phyloP scores from a whole-genome alignment of 2,797 vertebrate genomes.

The Steatocranus sp. region DNA sequence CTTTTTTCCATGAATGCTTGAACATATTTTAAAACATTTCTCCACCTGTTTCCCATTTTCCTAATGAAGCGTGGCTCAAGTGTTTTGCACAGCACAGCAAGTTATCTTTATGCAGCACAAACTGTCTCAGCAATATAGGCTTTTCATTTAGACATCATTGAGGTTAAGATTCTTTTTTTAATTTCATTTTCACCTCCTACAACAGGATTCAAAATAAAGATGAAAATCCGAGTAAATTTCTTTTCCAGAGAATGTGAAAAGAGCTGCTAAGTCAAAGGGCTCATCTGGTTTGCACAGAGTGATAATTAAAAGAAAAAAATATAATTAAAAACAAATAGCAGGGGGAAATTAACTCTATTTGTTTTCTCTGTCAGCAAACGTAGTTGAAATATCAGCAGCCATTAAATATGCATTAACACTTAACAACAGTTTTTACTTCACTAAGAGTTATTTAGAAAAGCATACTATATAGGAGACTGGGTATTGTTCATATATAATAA shows the following conservation, averaged over 20 bases:
- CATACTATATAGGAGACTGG: background rate
- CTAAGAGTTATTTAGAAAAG: background rate
- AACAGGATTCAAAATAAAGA: background rate
- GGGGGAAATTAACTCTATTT: background rate
- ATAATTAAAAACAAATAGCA: background rate
- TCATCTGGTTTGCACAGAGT: background rate
- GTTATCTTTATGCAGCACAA: background rate
- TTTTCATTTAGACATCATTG: background rate
- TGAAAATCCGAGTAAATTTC: background rate
- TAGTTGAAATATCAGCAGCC: background rate
- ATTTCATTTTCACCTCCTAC: background rate
- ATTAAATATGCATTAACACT: slow-evolving; percentile 12
- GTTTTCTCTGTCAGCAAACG: background rate
- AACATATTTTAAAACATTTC: background rate
- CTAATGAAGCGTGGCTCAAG: background rate
- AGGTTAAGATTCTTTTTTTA: background rate
- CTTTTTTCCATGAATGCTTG: background rate
- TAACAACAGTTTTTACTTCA: background rate
- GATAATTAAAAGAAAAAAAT: background rate
- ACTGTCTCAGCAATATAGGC: background rate
- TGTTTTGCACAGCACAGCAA: background rate
- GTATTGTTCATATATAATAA: background rate
- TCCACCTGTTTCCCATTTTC: background rate
- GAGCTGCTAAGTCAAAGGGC: background rate
- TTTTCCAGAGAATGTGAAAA: background rate